Conservation (phyloP, 2,113 vertebrate genomes). For the Pomatostomus ruficeps region DNA sequence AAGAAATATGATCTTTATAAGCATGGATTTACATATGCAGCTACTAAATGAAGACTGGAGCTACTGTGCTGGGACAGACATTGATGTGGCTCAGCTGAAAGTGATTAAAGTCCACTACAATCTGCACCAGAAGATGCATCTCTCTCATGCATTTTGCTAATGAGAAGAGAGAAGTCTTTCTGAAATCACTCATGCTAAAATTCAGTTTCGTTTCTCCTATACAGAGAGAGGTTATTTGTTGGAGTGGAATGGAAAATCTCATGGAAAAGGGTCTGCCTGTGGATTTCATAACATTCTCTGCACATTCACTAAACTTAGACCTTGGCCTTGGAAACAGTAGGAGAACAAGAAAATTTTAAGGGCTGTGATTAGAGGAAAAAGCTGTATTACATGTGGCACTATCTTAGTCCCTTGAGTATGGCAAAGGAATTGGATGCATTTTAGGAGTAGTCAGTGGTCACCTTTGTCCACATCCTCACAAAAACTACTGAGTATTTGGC, state of each 20-base stretch:
- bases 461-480: neutral
- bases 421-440: neutral
- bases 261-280: rapidly evolving
- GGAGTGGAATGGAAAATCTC: neutral
- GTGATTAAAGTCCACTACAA: neutral
- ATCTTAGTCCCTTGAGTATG: neutral
- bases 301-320: neutral
- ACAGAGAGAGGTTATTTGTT: neutral
- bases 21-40: neutral
- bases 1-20: neutral
- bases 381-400: neutral
- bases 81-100: neutral
- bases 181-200: neutral
- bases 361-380: neutral
- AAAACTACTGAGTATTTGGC: neutral
- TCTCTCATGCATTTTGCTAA: neutral
- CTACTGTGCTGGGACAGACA: neutral
- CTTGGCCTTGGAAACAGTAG: neutral
- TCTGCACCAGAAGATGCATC: neutral
- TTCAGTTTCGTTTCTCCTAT: neutral
- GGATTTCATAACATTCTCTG: neutral
- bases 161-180: neutral
- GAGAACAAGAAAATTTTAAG: neutral
- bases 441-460: neutral
- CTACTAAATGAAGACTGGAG: neutral